Evolutionary conservation across 2,888 invertebrate genomes (phyloP).

Genomic region (Agrotis ipsilon): DNA sequence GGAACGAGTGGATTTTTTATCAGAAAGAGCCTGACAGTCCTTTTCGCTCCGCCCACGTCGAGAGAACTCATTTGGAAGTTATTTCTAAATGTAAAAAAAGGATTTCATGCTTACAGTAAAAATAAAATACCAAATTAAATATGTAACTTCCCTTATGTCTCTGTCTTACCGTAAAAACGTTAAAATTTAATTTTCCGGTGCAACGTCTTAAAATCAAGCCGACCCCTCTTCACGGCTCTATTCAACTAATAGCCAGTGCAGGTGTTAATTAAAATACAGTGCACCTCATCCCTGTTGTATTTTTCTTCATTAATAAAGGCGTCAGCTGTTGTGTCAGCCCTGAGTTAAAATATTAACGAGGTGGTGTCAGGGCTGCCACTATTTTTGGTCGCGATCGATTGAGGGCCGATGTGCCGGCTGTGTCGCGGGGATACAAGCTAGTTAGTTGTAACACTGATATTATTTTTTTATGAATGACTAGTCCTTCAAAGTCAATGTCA

Average conservation of each 20-base stretch:
- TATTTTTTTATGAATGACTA: not conserved
- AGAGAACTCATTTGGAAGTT: too few relatives aligned
- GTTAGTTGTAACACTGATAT: not conserved
- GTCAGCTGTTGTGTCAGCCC: slow-evolving; percentile 32
- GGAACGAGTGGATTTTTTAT: too few relatives aligned
- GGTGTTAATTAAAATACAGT: not conserved
- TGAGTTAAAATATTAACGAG: slow-evolving; percentile 47
- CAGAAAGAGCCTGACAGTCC: too few relatives aligned
- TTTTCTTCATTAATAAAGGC: slow-evolving; percentile 12
- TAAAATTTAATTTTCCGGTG: not conserved
- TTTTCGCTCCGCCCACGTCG: too few relatives aligned
- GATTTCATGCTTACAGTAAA: too few relatives aligned
- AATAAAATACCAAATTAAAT: too few relatives aligned
- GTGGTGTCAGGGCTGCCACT: slow-evolving; percentile 60
- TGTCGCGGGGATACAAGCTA: slow-evolving; percentile 12
- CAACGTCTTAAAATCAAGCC: not conserved
- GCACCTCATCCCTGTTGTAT: not conserved
- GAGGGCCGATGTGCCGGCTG: slow-evolving; percentile 33
- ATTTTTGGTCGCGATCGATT: slow-evolving; percentile 69
- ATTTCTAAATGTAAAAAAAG: too few relatives aligned
- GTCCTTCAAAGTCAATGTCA: too few relatives aligned
- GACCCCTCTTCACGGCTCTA: not conserved
- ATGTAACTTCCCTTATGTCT: too few relatives aligned
- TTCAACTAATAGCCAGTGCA: not conserved
- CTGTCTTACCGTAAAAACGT: too few relatives aligned